Evolutionary conservation across 1,140 invertebrate genomes (phyloP).

Genomic region (Drosophila tsacasi): DNA sequence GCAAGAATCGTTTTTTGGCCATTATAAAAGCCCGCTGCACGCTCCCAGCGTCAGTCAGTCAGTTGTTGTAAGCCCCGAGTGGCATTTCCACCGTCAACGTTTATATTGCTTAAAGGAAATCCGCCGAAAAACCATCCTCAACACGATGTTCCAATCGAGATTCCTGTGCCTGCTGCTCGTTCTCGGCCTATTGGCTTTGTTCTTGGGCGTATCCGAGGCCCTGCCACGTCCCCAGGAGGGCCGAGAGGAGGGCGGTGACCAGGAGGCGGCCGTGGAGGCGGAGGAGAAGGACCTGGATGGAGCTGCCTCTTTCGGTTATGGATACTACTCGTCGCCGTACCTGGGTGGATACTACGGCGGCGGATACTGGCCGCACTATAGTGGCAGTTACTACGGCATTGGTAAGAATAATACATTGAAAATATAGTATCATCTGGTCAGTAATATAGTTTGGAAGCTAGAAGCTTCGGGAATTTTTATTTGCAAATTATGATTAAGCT

Average conservation of each 20-base stretch:
- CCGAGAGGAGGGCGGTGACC: conserved; percentile 44
- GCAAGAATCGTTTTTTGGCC: conserved; percentile 66
- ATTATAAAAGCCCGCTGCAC: conserved; percentile 74
- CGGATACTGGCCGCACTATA: conserved; percentile 60
- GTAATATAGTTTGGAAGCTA: too few relatives aligned
- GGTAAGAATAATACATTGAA: conserved; percentile 34
- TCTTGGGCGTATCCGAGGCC: conserved; percentile 40
- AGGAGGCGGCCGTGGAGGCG: conserved; percentile 66
- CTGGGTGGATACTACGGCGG: conserved; percentile 57
- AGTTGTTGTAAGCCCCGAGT: conserved; percentile 70
- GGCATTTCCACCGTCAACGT: conserved; percentile 55
- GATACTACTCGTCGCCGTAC: conserved; percentile 78
- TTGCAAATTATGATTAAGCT: background rate
- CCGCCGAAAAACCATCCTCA: background rate
- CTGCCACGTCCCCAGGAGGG: conserved; percentile 66
- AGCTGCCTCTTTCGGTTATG: conserved; percentile 73
- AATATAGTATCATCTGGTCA: too few relatives aligned
- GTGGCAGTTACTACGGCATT: conserved; percentile 68
- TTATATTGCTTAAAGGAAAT: conserved; percentile 9
- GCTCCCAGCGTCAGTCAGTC: conserved; percentile 64
- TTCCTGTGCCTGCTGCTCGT: conserved; percentile 53
- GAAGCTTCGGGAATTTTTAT: too few relatives aligned
- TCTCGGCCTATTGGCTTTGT: conserved; percentile 50
- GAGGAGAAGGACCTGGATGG: conserved; percentile 76
- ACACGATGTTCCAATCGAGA: conserved; percentile 60